Conservation (phyloP, 2,888 invertebrate genomes). For the Pterostichus niger region DNA sequence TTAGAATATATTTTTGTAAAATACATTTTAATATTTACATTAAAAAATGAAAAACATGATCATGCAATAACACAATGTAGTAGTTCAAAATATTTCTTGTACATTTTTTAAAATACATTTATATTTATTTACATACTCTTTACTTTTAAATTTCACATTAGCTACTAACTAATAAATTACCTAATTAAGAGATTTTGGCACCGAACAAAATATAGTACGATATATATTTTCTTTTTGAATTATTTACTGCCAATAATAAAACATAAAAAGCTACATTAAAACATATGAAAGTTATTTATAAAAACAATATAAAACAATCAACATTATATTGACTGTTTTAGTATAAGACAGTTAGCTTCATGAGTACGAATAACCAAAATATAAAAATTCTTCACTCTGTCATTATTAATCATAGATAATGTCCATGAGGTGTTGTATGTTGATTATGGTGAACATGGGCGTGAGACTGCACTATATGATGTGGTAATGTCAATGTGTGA, state of each 20-base stretch:
- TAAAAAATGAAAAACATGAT: constrained; percentile 20
- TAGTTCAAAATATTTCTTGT: constrained; percentile 3
- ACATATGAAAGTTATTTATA: neutral
- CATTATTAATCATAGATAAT: constrained; percentile 68
- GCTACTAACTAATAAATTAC: neutral
- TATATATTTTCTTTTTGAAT: neutral
- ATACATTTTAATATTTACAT: neutral
- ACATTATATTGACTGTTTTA: too few species aligned
- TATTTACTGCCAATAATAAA: neutral
- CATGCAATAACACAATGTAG: neutral
- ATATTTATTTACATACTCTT: constrained; percentile 1
- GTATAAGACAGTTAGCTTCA: neutral
- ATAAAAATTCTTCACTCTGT: neutral
- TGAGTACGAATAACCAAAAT: constrained; percentile 4
- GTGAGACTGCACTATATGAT: constrained; percentile 74
- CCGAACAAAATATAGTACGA: neutral
- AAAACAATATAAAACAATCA: neutral
- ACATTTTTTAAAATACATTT: constrained; percentile 11
- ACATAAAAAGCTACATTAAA: neutral
- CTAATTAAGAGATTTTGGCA: neutral
- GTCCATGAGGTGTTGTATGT: constrained; percentile 68
- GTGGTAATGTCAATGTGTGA: constrained; percentile 71
- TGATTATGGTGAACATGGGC: constrained; percentile 71
- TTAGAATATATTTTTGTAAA: neutral
- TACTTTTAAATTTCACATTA: neutral